phyloP scores from a whole-genome alignment of 2,888 invertebrate species.

The Diplazon laetatorius region DNA sequence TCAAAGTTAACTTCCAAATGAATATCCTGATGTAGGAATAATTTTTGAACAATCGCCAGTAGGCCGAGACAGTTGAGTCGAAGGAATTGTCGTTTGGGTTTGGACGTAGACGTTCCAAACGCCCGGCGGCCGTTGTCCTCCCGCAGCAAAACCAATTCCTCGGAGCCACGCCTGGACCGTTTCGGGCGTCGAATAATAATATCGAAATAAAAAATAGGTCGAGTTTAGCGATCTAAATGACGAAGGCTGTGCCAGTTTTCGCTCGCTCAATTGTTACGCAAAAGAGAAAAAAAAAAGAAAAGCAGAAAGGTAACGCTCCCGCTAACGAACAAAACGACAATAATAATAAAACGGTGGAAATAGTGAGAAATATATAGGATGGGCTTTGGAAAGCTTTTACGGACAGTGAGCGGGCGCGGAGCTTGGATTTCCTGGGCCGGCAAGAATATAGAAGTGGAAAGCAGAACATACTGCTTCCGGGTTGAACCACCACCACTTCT shows the following conservation, averaged over 20 bases:
- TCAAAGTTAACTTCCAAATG: too few species aligned
- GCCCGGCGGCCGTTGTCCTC: too few species aligned
- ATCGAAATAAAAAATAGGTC: conserved; percentile 36
- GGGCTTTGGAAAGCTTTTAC: conserved; percentile 47
- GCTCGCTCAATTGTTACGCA: neutral
- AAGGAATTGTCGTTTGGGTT: too few species aligned
- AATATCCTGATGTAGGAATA: too few species aligned
- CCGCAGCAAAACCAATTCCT: too few species aligned
- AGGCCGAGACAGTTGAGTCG: too few species aligned
- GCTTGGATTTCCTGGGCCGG: neutral
- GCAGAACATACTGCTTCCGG: conserved; percentile 38
- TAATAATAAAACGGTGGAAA: conserved; percentile 16
- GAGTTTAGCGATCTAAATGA: conserved; percentile 20
- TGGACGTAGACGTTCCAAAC: too few species aligned
- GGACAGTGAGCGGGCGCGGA: conserved; percentile 10
- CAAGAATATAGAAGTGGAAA: neutral
- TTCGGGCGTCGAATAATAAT: neutral
- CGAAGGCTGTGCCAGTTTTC: conserved; percentile 10
- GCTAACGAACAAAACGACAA: neutral
- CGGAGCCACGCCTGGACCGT: too few species aligned
- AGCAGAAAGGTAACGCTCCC: neutral
- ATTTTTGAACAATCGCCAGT: too few species aligned
- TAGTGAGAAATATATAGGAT: conserved; percentile 42
- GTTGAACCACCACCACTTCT: neutral
- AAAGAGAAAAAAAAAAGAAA: neutral